A percentile compares a stretch with the other conserved stretches of the same genome.
Evolutionary conservation across 2,888 invertebrate genomes (phyloP).

Genomic region (Camptogramma bilineatum): DNA sequence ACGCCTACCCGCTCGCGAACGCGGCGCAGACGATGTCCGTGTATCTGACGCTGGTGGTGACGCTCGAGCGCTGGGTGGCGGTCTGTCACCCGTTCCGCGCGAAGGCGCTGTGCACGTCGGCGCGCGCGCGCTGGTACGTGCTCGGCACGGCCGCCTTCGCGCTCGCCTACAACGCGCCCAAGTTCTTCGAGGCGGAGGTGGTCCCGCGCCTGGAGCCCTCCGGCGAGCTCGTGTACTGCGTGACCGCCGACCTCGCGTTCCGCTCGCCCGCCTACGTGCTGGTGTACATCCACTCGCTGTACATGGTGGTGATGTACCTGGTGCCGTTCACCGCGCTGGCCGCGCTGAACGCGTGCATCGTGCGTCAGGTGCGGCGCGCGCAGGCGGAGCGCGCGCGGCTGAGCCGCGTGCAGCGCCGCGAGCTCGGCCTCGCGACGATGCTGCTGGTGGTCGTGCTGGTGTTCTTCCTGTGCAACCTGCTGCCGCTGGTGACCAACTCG

Average conservation of each 20-base stretch:
- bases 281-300: constrained; percentile 97
- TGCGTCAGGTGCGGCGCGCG: constrained; percentile 94
- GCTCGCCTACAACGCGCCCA: constrained; percentile 93
- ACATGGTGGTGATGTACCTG: constrained; percentile 96
- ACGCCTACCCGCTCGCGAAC: constrained; percentile 93
- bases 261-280: constrained; percentile 90
- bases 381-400: constrained; percentile 95
- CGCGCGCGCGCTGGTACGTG: constrained; percentile 94
- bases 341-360: constrained; percentile 95
- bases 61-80: constrained; percentile 97
- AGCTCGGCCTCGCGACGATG: constrained; percentile 98
- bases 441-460: constrained; percentile 96
- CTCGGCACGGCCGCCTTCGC: constrained; percentile 92
- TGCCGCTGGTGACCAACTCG: constrained; percentile 94
- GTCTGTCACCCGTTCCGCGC: constrained; percentile 96
- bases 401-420: constrained; percentile 95
- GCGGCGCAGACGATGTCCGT: constrained; percentile 97
- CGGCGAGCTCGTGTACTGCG: constrained; percentile 88
- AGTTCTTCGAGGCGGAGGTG: constrained; percentile 89
- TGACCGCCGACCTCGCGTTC: constrained; percentile 88
- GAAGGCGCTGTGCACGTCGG: constrained; percentile 94
- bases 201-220: constrained; percentile 72
- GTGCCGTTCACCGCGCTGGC: constrained; percentile 96
- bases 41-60: constrained; percentile 95
- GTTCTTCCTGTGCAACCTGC: constrained; percentile 96